phyloP scores from a whole-genome alignment of 2,888 invertebrate genomes.

The Eretmocerus hayati region DNA sequence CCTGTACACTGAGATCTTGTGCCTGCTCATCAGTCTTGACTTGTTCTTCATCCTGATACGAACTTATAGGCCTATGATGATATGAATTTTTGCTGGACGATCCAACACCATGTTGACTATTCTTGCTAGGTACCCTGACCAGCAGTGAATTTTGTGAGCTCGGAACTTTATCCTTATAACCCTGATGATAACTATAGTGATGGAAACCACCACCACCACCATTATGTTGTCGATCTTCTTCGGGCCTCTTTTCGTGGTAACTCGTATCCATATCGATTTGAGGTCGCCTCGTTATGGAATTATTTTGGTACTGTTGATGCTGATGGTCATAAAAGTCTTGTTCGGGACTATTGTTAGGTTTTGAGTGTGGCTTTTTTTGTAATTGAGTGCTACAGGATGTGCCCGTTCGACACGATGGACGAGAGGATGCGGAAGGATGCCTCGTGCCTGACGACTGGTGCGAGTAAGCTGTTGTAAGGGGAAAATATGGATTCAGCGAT shows the following conservation, averaged over 20 bases:
- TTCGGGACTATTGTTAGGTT: slow-evolving; percentile 29
- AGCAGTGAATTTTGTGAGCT: slow-evolving; percentile 31
- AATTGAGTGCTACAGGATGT: no score
- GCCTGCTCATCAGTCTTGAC: slow-evolving; percentile 34
- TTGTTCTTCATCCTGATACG: slow-evolving; percentile 30
- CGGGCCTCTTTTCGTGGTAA: slow-evolving; percentile 15
- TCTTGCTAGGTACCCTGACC: slow-evolving; percentile 37
- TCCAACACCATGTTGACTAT: no score
- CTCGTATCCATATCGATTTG: slow-evolving; percentile 1
- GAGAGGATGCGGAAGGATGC: slow-evolving; percentile 32
- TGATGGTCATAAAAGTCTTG: slow-evolving; percentile 14
- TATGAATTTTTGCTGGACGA: slow-evolving; percentile 26
- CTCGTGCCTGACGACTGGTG: slow-evolving; percentile 33
- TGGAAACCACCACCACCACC: no score
- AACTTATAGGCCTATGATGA: slow-evolving; percentile 32
- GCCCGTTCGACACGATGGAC: no score
- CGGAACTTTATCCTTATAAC: slow-evolving; percentile 37
- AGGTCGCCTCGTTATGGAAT: slow-evolving; percentile 14
- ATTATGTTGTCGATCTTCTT: slow-evolving; percentile 18
- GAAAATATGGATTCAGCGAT: no score
- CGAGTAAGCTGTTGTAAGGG: no score
- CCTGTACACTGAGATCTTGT: slow-evolving; percentile 37
- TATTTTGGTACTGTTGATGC: slow-evolving; percentile 15
- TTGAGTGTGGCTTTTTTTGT: slow-evolving; percentile 40
- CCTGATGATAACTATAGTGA: slow-evolving; percentile 17